Percentiles rank a stretch among this genome's conserved stretches.
phyloP scores from a whole-genome alignment of 2,888 invertebrate species.

The Pristionchus entomophagus region DNA sequence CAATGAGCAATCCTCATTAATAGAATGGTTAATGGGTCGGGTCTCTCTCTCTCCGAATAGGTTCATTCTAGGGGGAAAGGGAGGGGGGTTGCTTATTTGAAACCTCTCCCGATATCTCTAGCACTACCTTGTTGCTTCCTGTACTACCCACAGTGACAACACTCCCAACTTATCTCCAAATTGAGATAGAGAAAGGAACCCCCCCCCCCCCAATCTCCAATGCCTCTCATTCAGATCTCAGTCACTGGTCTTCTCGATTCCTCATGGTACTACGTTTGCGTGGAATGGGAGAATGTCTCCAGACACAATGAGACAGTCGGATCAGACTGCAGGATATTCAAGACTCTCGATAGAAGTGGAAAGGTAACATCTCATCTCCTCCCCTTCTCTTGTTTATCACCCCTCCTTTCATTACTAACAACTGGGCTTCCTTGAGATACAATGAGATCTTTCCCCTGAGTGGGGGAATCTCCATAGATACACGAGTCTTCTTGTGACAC shows the following conservation, averaged over 20 bases:
- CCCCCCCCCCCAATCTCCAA: not conserved
- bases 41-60: not conserved
- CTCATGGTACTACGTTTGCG: slow-evolving; percentile 70
- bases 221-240: slow-evolving; percentile 47
- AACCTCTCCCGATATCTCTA: not conserved
- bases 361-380: slow-evolving; percentile 39
- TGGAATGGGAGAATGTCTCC: slow-evolving; percentile 73
- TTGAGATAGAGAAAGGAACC: not conserved
- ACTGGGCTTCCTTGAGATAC: not conserved
- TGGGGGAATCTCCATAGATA: slow-evolving; percentile 35
- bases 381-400: not conserved
- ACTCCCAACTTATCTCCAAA: not conserved
- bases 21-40: slow-evolving; percentile 9
- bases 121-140: slow-evolving; percentile 37
- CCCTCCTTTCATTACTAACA: not conserved
- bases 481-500: slow-evolving; percentile 22
- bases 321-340: slow-evolving; percentile 62
- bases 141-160: not conserved
- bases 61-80: not conserved
- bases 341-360: slow-evolving; percentile 67
- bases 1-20: not conserved
- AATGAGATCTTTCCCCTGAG: not conserved
- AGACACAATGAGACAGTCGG: slow-evolving; percentile 70
- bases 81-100: slow-evolving; percentile 22
- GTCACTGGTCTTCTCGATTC: slow-evolving; percentile 57